Base-by-base conservation (phyloP, 1,140 invertebrate genomes). In the Hirudo medicinalis region DNA sequence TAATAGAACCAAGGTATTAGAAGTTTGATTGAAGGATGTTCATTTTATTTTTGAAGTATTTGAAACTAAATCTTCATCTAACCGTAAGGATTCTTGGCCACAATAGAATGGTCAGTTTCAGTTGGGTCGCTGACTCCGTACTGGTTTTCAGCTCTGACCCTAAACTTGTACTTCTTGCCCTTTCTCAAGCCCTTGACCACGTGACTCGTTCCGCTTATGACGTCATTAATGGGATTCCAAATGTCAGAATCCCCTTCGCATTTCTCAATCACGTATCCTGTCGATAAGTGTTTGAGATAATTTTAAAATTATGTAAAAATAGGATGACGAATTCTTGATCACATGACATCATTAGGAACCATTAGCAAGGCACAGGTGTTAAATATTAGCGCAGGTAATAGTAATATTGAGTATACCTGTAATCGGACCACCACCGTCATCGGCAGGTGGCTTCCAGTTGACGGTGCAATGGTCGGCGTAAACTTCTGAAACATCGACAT, bases 71-170 rank as follows among this genome's bases (percentile, higher is more conserved):
- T 63, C 17, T 36, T 15, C 20, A 57, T 1, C 90, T 89, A 84
- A 97, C 93, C 92, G 83, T 94, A 98, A 75, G 93, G 94, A 83
- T 92, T 93, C 82, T 97, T 97, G 1, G 93, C 93, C 32, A 91
- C 83, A 15, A 93, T 88, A 19, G 92, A 88, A 81, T 89, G 91
- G 73, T 91, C 91, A 0, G 93, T 80, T 78, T 94, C 91, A 29
- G 97, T 81, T 27, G 94, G 91, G 75, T 97, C 92, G 15, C 94
- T 94, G 17, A 92, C 86, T 55, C 96, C 96, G 79, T 96, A 97
- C 75, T 95, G 89, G 79, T 97, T 98, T 82, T 98, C 95, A 54
- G 96, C 95, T 69, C 90, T 88, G 32, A 99, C 91, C 74, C 94
- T 87, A 86, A 99, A 98, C 13, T 91, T 85, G 79, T 98, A 98